Conservation (phyloP, 1,140 invertebrate genomes). For the Neodiprion pinetum region DNA sequence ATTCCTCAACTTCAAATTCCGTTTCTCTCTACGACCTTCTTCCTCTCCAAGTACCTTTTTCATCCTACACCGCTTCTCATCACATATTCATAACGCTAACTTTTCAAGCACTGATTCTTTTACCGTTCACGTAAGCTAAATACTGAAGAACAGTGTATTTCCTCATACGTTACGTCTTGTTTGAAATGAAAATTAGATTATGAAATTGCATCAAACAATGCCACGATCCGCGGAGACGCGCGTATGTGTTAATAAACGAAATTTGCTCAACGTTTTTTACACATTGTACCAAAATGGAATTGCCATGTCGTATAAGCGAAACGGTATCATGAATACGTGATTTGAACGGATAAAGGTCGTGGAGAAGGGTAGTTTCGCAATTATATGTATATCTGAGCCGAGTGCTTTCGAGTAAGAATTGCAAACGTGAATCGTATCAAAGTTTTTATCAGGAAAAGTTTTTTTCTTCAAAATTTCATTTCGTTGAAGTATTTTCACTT, state of each 20-base stretch:
- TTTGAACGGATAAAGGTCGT: no score
- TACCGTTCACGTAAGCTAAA: background rate
- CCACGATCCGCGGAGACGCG: no score
- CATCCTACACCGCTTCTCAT: constrained; percentile 24
- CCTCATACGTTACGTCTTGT: background rate
- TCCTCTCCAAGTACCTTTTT: background rate
- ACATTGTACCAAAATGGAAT: no score
- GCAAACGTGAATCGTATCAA: constrained; percentile 34
- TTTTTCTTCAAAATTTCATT: constrained; percentile 50
- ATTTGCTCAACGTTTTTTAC: no score
- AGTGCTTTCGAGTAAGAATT: constrained; percentile 11
- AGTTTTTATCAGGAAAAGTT: constrained; percentile 32
- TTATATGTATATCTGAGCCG: background rate
- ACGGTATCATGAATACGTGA: no score
- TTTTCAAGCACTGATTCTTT: constrained; percentile 15
- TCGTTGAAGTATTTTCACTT: constrained; percentile 46
- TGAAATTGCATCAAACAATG: no score
- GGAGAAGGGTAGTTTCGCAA: no score
- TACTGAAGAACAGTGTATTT: background rate
- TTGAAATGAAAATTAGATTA: no score
- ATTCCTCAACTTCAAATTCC: constrained; percentile 20
- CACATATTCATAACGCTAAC: constrained; percentile 23
- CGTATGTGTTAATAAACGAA: no score
- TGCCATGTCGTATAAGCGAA: no score
- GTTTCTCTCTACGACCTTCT: background rate